These are phyloP conservation scores for Somateria mollissima DNA, from an alignment of 2,797 vertebrate genomes.

Conservation along the genomic window DNA sequence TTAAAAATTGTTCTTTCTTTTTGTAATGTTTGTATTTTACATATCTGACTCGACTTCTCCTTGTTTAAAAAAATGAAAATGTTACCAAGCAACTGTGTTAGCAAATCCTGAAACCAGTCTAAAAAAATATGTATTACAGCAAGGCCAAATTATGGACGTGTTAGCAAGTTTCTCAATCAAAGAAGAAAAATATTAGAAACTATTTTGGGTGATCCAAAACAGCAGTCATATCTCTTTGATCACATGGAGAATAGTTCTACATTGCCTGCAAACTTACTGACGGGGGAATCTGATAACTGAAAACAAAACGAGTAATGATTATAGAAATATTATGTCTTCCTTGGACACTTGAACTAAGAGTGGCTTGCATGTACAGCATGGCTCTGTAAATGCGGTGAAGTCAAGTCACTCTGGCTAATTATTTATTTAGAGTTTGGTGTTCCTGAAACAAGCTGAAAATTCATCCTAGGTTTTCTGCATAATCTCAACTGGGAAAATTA, in stretches of 20 bases:
- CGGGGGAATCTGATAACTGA: background rate
- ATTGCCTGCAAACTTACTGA: background rate
- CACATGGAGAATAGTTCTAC: background rate
- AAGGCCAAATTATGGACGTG: background rate
- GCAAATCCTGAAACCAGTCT: background rate
- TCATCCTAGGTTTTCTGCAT: background rate
- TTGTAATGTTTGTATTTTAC: background rate
- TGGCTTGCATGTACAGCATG: background rate
- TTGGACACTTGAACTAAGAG: background rate
- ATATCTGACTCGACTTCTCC: background rate
- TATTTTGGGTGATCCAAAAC: background rate
- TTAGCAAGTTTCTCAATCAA: background rate
- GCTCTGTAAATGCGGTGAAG: background rate
- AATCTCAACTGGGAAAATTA: background rate
- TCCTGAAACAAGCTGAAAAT: background rate
- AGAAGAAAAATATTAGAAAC: background rate
- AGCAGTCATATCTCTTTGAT: background rate
- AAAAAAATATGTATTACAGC: background rate
- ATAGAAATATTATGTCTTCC: background rate
- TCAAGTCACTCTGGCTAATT: background rate
- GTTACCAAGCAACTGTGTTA: background rate
- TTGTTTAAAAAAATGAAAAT: background rate
- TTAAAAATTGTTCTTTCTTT: background rate
- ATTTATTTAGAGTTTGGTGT: background rate
- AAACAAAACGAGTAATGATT: background rate